These are phyloP conservation scores for Lepisosteus oculatus DNA, from an alignment of 2,113 vertebrate genomes.

Conservation along the genomic window DNA sequence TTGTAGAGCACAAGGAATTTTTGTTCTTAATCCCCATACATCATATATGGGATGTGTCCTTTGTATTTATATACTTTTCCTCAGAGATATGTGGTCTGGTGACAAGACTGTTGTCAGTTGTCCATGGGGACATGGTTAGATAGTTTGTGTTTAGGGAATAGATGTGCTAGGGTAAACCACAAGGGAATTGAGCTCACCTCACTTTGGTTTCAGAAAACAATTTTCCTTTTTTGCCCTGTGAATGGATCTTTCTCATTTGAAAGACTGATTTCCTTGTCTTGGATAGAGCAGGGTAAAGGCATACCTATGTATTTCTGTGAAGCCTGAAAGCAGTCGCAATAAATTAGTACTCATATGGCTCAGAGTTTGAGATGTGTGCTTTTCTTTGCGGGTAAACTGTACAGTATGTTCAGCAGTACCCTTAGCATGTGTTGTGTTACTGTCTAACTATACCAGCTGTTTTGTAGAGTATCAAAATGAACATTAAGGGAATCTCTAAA, in stretches of 20 bases:
- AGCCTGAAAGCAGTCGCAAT: slow-evolving; percentile 45
- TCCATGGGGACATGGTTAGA: slow-evolving; percentile 20
- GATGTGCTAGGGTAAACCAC: not conserved
- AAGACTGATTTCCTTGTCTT: slow-evolving; percentile 38
- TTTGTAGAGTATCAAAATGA: no score
- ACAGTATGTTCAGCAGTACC: no score
- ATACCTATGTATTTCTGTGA: slow-evolving; percentile 27
- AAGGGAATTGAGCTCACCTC: not conserved
- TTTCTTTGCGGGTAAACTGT: no score
- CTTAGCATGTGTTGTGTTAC: no score
- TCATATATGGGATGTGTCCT: slow-evolving; percentile 25
- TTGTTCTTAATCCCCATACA: slow-evolving; percentile 26
- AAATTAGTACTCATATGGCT: slow-evolving; percentile 44
- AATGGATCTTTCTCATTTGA: not conserved
- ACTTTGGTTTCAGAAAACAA: not conserved
- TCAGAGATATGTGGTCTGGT: slow-evolving; percentile 19
- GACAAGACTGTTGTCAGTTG: slow-evolving; percentile 27
- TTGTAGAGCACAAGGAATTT: slow-evolving; percentile 8
- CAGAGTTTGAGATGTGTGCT: slow-evolving; percentile 26
- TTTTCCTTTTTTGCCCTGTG: not conserved
- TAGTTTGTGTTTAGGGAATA: slow-evolving; percentile 13
- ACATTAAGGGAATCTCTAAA: no score
- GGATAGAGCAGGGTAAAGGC: slow-evolving; percentile 25
- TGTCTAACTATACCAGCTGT: no score
- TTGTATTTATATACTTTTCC: slow-evolving; percentile 33